Evolutionary conservation across 92 coral and sea anemone genomes (phyloP), one percentile per base, ranked within the genome.

Genomic region (Epizoanthus illoricatus): DNA sequence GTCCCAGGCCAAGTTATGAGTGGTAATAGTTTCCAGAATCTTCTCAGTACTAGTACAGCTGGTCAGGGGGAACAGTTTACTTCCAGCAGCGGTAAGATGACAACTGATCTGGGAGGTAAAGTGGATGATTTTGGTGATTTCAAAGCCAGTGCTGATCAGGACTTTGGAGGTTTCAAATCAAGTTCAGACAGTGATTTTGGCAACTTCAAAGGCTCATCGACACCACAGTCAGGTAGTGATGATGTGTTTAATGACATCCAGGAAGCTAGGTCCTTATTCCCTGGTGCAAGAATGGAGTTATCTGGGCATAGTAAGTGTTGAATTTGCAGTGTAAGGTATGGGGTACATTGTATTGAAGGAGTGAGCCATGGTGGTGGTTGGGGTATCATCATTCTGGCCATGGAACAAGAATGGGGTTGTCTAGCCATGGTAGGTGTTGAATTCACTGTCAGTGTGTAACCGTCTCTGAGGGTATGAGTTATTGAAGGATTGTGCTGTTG

Each of bases 201-300:
- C 23, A 43, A 78, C 2, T 78, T 63, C 71, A 84, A 84, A 69
- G 83, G 87, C 1, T 75, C 90, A 12, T 11, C 45, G 45, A 41
- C 80, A 16, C 80, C 45, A n/a, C 91, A 85, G 16, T 67, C 65
- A 43, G 47, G 71, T 2, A 56, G 33, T 28, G 82, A 68, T 71
- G 85, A 42, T 67, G 87, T 43, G 3, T 87, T 90, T 73, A 88
- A 86, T 86, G 91, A 90, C 84, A 90, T 93, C 74, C 92, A 81
- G 65, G 92, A 73, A 64, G 81, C 90, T 20, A 78, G 71, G 18
- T 72, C 88, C 62, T n/a, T 74, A 1, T 28, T 36, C 45, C 74
- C 82, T 78, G 71, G 63, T 39, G 70, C 28, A 2, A 76, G 41
- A 42, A 62, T 12, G 23, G 40, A 42, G 21, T 62, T 19, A 10